Base-by-base conservation (phyloP, 2,797 vertebrate species). In the Tolypeutes matacus region DNA sequence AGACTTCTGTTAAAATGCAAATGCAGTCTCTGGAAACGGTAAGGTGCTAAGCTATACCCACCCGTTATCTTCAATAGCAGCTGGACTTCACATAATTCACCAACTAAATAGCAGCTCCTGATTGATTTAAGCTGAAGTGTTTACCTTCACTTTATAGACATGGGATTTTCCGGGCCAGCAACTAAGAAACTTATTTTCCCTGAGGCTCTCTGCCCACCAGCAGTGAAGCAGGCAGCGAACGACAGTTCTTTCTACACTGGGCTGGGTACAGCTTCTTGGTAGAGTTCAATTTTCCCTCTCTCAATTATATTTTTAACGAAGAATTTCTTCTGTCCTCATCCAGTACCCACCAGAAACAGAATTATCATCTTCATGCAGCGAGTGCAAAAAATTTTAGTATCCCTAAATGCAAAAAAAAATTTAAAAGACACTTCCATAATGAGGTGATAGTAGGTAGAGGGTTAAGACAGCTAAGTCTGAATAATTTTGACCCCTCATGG, bases 1-100 rank as follows among this genome's bases (percentile, higher is more conserved):
- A 70, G 18, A 91, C 17, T 34, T 13, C n/a, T 49, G 64, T 56
- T 75, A 83, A 95, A 91, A 96, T 70, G 39, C 42, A 93, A 93
- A 86, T 60, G 5, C 60, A 60, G 60, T 76, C 9, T 64, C 20
- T 73, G 62, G 15, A 88, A 34, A 78, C 29, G 21, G 62, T 31
- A 90, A 29, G 53, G 53, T 51, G 69, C 73, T 77, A 69, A 90
- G 13, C 62, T 60, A 31, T 46, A 56, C 11, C 65, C 46, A 89
- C 15, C 58, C 27, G 46, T 58, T 76, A 80, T 76, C 34, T 89
- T 81, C 49, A 76, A 62, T 21, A 92, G 69, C 64, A 84, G 23
- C 42, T 83, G 64, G 5, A 34, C 14, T 34, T 86, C 56, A 65
- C 46, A 53, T 42, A 64, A 92, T 67, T 90, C 46, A 91, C 31